Conservation (phyloP, 2,888 invertebrate genomes). For the Brachynemurus nebulosus region DNA sequence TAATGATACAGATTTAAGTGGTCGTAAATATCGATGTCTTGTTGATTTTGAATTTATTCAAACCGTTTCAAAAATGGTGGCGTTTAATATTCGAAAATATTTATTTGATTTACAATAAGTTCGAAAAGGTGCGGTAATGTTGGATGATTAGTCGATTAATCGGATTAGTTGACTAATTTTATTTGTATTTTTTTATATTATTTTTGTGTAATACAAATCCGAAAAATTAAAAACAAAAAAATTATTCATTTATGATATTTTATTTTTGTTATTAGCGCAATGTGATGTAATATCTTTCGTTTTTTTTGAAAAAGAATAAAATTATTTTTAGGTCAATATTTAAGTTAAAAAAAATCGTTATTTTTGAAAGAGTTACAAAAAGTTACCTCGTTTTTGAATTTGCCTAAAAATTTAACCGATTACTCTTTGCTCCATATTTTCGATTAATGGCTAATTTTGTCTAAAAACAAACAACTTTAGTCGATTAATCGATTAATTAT, state of each 20-base stretch:
- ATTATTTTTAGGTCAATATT: no score
- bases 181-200: not conserved
- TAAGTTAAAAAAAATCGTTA: no score
- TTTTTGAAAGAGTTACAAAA: no score
- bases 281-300: not conserved
- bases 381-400: no score
- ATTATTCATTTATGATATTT: slow-evolving; percentile 4
- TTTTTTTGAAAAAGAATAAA: not conserved
- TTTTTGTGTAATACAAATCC: not conserved
- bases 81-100: slow-evolving; percentile 63
- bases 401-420: no score
- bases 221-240: no score
- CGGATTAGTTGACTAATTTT: no score
- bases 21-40: slow-evolving; percentile 75
- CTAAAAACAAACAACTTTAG: no score
- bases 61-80: slow-evolving; percentile 60
- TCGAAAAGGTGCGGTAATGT: not conserved
- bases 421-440: no score
- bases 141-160: no score
- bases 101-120: slow-evolving; percentile 50
- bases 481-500: no score
- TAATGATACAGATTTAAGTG: slow-evolving; percentile 60
- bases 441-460: no score
- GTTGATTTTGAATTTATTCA: slow-evolving; percentile 69
- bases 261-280: slow-evolving; percentile 1